Conservation (phyloP, 2,113 vertebrate species). For the Natator depressus region DNA sequence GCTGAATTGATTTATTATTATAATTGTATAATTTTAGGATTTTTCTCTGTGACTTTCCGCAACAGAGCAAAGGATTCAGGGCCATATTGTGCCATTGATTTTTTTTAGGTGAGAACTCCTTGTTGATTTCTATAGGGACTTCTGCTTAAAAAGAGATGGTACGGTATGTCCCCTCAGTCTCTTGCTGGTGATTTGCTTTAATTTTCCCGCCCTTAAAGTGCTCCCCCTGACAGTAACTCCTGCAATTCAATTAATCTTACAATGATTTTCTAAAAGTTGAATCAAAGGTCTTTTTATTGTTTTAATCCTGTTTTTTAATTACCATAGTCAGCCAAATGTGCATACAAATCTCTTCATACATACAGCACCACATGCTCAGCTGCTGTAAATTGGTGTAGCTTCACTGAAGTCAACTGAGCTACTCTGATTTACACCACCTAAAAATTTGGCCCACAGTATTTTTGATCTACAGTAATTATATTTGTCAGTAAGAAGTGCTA, state of each 20-base stretch:
- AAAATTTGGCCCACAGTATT: not conserved
- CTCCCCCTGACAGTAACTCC: constrained; percentile 37
- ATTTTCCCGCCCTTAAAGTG: constrained; percentile 48
- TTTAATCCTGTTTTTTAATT: not conserved
- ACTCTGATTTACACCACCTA: not conserved
- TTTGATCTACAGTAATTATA: not conserved
- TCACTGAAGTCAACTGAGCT: not conserved
- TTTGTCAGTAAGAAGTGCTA: not conserved
- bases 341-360: accelerated
- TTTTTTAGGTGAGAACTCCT: constrained; percentile 5
- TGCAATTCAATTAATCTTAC: constrained; percentile 55
- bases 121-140: not conserved
- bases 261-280: constrained; percentile 35
- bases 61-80: constrained; percentile 74
- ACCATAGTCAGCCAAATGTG: not conserved
- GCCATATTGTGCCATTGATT: constrained; percentile 45
- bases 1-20: constrained; percentile 85
- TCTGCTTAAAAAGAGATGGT: not conserved
- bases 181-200: constrained; percentile 45
- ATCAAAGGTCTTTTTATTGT: not conserved
- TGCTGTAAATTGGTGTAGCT: not conserved
- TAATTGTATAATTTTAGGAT: constrained; percentile 86
- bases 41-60: constrained; percentile 82
- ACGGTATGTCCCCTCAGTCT: not conserved
- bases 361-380: not conserved